Conservation (phyloP, 2,797 vertebrate genomes). For the Leucoraja ocellata region DNA sequence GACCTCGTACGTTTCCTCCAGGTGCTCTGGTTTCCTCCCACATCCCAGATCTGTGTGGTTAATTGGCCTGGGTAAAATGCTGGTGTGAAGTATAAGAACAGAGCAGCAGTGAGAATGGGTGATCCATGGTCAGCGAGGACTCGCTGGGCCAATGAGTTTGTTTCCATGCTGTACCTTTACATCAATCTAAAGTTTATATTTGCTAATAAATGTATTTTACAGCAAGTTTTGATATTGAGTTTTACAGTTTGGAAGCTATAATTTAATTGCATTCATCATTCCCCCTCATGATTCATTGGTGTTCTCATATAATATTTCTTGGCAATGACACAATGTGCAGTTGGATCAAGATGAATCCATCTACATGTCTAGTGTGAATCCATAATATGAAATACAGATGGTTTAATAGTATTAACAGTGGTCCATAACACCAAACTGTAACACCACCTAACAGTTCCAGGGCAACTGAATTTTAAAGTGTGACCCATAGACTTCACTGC, state of each 20-base stretch:
- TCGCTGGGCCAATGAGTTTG: no score
- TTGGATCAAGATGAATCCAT: slow-evolving; percentile 28
- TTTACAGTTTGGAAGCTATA: neutral
- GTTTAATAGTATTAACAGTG: neutral
- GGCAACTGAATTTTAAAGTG: neutral
- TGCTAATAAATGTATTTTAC: neutral
- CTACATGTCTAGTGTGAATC: neutral
- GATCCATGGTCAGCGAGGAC: no score
- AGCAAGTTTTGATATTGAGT: neutral
- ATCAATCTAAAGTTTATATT: no score
- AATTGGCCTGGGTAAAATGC: no score
- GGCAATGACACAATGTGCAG: neutral
- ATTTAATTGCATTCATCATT: slow-evolving; percentile 8
- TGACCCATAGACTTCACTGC: neutral
- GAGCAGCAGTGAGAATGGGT: no score
- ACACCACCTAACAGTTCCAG: neutral
- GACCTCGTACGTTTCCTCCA: no score
- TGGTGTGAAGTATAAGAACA: no score
- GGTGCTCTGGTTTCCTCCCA: no score
- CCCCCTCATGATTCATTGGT: neutral
- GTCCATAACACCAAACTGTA: neutral
- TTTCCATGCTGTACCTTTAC: no score
- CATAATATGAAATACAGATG: slow-evolving; percentile 21
- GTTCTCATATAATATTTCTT: neutral
- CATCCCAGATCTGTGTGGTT: no score